Evolutionary conservation across 92 coral and sea anemone genomes (phyloP), one percentile per base, ranked within the genome.

Genomic region (Scolanthus callimorphus): DNA sequence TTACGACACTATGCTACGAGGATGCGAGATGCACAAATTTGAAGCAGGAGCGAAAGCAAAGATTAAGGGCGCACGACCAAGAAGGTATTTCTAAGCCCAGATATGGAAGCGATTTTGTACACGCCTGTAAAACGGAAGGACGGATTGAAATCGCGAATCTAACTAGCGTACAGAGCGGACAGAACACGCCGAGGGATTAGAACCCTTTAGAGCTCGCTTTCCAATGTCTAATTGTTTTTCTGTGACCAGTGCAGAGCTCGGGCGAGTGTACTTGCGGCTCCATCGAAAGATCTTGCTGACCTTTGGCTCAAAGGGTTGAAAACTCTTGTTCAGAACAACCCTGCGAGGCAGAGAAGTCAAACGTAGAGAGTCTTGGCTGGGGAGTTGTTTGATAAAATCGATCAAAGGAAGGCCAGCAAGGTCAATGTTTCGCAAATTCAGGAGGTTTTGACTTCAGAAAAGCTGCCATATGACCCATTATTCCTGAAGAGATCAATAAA

Each of bases 311-410:
- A 17, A 2, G 84, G 84, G 20, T 27, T 70, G 8, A 50, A 63
- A 25, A 17, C 29, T 29, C 51, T 78, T 60, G 51, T 78, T 23
- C 51, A 61, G 15, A 78, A 54, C n/a, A n/a, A n/a, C n/a, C n/a
- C n/a, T n/a, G n/a, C n/a, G n/a, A n/a, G n/a, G n/a, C n/a, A 44
- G 24, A 39, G 63, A 46, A 10, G 57, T 47, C 54, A 63, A 69
- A 27, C 60, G 84, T 1, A 31, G 78, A 39, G 52, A 68, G 43
- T 26, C 11, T 24, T 78, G 84, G 84, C 67, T 77, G 55, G 17
- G 29, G 49, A 70, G 6, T 39, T 26, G 39, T 78, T 78, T 44
- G 58, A 27, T 11, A 70, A 26, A 20, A 59, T 62, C 27, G 58
- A 38, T 27, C 62, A 62, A 54, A 31, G 31, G 4, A 51, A 31